A percentile compares a stretch with the other conserved stretches of the same genome.
phyloP scores from a whole-genome alignment of 2,888 invertebrate species.

The Chrysopilus asiliformis region DNA sequence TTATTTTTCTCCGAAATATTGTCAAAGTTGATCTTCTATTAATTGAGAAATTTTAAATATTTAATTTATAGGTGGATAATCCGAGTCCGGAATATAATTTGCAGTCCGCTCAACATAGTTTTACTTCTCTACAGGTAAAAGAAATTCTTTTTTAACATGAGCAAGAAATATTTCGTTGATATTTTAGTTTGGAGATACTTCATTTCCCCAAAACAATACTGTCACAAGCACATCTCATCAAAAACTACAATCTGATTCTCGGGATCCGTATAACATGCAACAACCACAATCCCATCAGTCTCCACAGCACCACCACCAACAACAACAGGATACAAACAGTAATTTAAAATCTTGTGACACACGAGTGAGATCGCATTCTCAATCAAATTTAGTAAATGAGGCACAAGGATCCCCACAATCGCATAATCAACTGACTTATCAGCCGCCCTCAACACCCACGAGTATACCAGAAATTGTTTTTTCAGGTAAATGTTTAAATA shows the following conservation, averaged over 20 bases:
- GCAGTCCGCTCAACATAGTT: conserved; percentile 17
- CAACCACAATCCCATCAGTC: too few species aligned
- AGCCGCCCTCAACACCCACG: conserved; percentile 46
- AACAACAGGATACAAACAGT: conserved; percentile 5
- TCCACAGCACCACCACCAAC: conserved; percentile 21
- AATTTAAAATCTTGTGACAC: conserved; percentile 7
- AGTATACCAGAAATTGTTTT: conserved; percentile 71
- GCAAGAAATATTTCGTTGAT: not conserved
- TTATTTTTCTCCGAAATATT: too few species aligned
- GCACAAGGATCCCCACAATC: conserved; percentile 10
- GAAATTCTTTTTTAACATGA: conserved; percentile 10
- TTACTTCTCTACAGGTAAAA: conserved; percentile 12
- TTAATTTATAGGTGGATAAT: conserved; percentile 16
- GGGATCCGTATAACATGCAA: conserved; percentile 15
- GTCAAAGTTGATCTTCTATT: too few species aligned
- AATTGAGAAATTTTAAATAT: too few species aligned
- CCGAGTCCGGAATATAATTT: conserved; percentile 13
- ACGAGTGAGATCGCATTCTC: conserved; percentile 6
- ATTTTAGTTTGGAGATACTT: conserved; percentile 13
- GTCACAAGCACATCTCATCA: conserved; percentile 17
- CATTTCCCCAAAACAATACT: conserved; percentile 13
- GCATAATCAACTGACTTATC: conserved; percentile 14
- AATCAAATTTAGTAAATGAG: conserved; percentile 5
- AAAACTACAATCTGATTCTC: conserved; percentile 16
- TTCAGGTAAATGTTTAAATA: conserved; percentile 45